These are phyloP conservation scores for Drosophila novamexicana DNA, from an alignment of 1,140 invertebrate species.

Conservation along the genomic window DNA sequence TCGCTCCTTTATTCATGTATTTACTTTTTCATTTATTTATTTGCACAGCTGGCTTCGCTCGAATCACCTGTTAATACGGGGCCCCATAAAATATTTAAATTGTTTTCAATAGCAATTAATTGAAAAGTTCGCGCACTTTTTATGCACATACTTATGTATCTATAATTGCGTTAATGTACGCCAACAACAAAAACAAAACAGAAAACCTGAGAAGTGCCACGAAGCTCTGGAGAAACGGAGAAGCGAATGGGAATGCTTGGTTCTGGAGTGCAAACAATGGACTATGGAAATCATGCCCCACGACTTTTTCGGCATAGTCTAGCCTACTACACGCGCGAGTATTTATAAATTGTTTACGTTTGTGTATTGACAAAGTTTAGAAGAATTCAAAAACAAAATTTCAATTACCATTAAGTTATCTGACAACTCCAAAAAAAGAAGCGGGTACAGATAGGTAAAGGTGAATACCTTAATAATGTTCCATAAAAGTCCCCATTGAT, in stretches of 20 bases:
- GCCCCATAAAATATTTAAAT: constrained; percentile 53
- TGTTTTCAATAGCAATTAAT: constrained; percentile 55
- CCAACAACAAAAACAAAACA: constrained; percentile 1
- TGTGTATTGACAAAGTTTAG: too few relatives aligned
- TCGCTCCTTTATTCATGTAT: not conserved
- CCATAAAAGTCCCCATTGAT: too few relatives aligned
- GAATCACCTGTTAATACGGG: constrained; percentile 24
- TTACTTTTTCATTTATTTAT: constrained; percentile 27
- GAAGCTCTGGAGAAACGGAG: too few relatives aligned
- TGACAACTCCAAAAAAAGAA: too few relatives aligned
- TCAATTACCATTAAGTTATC: too few relatives aligned
- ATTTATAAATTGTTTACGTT: too few relatives aligned
- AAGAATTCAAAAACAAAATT: too few relatives aligned
- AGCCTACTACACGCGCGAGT: too few relatives aligned
- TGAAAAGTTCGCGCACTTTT: constrained; percentile 30
- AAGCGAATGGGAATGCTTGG: not conserved
- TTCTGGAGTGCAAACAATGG: constrained; percentile 5
- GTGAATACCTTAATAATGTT: too few relatives aligned
- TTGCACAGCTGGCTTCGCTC: constrained; percentile 51
- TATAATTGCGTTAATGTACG: not conserved
- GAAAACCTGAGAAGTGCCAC: not conserved
- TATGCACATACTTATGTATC: too few relatives aligned
- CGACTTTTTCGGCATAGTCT: too few relatives aligned
- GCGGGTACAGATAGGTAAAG: too few relatives aligned
- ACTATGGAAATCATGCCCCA: not conserved